Conservation (phyloP, 2,797 vertebrate genomes). For the Anas bahamensis region DNA sequence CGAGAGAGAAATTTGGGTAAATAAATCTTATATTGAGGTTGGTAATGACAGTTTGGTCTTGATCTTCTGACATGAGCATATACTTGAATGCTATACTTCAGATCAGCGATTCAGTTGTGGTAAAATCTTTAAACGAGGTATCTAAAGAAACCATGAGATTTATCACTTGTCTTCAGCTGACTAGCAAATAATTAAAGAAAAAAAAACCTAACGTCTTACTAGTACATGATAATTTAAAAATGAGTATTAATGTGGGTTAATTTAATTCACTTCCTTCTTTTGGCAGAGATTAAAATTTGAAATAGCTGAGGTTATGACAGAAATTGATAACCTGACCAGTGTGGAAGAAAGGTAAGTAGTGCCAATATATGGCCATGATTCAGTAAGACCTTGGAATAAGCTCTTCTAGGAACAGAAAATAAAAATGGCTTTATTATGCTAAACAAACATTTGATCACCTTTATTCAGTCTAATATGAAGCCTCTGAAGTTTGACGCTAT, state of each 20-base stretch:
- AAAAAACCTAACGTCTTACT: neutral
- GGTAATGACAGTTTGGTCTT: neutral
- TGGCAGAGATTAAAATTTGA: constrained; percentile 95
- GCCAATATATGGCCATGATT: neutral
- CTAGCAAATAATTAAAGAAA: neutral
- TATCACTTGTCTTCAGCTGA: neutral
- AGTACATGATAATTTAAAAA: neutral
- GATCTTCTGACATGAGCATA: neutral
- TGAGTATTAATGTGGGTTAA: neutral
- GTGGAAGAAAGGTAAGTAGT: constrained; percentile 90
- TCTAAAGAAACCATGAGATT: neutral
- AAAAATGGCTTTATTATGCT: neutral
- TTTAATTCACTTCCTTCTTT: constrained; percentile 17
- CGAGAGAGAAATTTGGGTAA: neutral
- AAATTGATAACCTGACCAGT: constrained; percentile 96
- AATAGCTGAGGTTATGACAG: constrained; percentile 98
- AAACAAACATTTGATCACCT: neutral
- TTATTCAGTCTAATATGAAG: neutral
- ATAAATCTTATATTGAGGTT: neutral
- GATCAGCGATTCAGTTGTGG: neutral
- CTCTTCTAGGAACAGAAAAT: neutral
- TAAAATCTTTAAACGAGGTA: neutral
- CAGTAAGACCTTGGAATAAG: neutral
- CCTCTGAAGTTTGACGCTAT: neutral
- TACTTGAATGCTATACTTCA: neutral